phyloP scores from a whole-genome alignment of 2,113 vertebrate genomes.

The Eurystomus gularis region DNA sequence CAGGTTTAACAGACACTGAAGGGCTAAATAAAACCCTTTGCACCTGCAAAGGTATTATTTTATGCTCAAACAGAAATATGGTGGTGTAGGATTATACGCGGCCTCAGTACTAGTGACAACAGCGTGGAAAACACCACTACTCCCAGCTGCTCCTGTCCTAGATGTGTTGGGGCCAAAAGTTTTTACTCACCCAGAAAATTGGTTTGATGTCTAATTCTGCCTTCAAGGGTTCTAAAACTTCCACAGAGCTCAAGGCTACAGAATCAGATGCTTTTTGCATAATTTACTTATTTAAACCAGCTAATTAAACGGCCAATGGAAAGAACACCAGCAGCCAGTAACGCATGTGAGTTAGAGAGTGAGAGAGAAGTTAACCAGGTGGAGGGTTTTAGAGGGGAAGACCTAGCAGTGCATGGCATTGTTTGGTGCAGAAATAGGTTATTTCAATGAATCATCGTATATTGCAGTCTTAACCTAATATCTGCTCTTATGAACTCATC shows the following conservation, averaged over 20 bases:
- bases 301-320: neutral
- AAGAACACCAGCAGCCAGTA: neutral
- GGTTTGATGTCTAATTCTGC: neutral
- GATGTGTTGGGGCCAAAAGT: neutral
- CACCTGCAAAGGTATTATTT: neutral
- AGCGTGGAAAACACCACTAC: neutral
- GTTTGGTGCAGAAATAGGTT: neutral
- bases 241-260: neutral
- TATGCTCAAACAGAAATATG: neutral
- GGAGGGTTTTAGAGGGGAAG: neutral
- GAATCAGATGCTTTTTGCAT: neutral
- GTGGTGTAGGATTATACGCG: neutral
- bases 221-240: neutral
- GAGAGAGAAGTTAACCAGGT: neutral
- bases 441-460: neutral
- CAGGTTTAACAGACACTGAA: neutral
- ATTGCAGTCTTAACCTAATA: neutral
- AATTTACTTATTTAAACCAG: neutral
- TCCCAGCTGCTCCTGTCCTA: neutral
- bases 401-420: rapidly evolving
- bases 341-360: neutral
- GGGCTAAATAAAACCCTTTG: neutral
- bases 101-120: rapidly evolving
- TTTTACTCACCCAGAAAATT: neutral
- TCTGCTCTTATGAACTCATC: neutral